Percentiles rank a stretch among this genome's conserved stretches.
These are phyloP conservation scores for Drosophila triauraria DNA, from an alignment of 1,140 invertebrate genomes.

Conservation along the genomic window DNA sequence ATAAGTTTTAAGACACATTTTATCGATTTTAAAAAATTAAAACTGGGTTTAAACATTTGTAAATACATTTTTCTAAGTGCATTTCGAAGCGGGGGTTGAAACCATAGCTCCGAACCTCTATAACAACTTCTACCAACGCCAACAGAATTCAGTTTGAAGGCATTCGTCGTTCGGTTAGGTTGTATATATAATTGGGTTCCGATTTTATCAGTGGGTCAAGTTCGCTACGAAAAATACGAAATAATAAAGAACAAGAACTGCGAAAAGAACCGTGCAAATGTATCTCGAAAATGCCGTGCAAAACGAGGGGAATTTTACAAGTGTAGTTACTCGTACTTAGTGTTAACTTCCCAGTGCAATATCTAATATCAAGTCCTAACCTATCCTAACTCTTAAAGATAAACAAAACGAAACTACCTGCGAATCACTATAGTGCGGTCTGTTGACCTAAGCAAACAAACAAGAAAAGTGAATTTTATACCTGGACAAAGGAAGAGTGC, in stretches of 20 bases:
- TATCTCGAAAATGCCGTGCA: conserved; percentile 39
- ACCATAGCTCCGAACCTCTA: conserved; percentile 16
- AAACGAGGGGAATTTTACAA: conserved; percentile 14
- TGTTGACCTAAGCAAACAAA: conserved; percentile 69
- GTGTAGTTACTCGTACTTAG: conserved; percentile 32
- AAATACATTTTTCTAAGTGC: conserved; percentile 12
- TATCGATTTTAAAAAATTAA: too few relatives aligned
- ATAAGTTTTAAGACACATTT: too few relatives aligned
- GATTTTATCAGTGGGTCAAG: conserved; percentile 37
- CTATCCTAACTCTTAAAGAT: conserved; percentile 36
- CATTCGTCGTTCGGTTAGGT: conserved; percentile 63
- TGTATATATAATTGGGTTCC: conserved; percentile 59
- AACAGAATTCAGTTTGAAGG: conserved; percentile 58
- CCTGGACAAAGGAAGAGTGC: conserved; percentile 34
- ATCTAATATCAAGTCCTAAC: conserved; percentile 30
- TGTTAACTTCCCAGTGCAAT: conserved; percentile 66
- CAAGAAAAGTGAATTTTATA: conserved; percentile 39
- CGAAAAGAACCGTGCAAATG: conserved; percentile 23
- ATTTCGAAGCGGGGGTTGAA: conserved; percentile 21
- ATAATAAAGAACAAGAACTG: conserved; percentile 15
- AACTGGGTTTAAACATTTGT: too few relatives aligned
- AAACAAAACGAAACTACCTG: conserved; percentile 57
- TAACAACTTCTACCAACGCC: conserved; percentile 28
- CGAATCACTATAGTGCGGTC: conserved; percentile 1
- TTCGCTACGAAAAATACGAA: conserved; percentile 43